Base-by-base conservation (phyloP, 1,140 invertebrate species). In the Pogonognathellus flavescens region DNA sequence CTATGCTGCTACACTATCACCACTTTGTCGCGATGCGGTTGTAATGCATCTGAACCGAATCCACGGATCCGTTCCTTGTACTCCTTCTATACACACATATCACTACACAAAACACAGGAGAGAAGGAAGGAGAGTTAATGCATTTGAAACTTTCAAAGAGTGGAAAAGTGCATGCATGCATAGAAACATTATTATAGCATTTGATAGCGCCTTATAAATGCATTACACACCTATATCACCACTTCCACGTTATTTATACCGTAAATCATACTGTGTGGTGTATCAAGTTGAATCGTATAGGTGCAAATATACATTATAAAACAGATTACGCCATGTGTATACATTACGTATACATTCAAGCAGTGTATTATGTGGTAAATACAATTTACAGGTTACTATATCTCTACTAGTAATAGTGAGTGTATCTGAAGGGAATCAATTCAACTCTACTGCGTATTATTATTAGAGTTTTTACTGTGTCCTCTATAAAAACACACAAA, bases 1-100 rank as follows among this genome's bases (percentile, higher is more conserved):
- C 70, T 76, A 31, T 76, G 70, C 70, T 76, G 20, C 18, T 62
- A 16, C 25, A 14, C 70, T 76, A 76, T 76, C 70, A 76, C 70
- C 70, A 76, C 70, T 76, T 76, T 76, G 70, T 76, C 70, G 70
- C 70, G 70, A 76, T 76, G 70, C 70, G 70, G 70, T 76, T 76
- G 62, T 66, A 66, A 66, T 66, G 70, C 70, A 76, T 50, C 70
- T 16, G 31, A 76, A 76, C 70, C 70, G 70, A 76, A 76, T 76
- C 70, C 31, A 76, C 70, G 70, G 70, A 76, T 41, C 31, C 41
- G 70, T 76, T 76, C 66, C 66, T 25, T 25, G 62, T 66, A 41
- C 31, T 41, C 31, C 31, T 66, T 9, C 62, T 66, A 41, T 41
- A 25, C 62, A 25, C 62, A 25, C 62, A 41, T 6, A 41, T 6